These are phyloP conservation scores for Chelidonichthys spinosus DNA, from an alignment of 2,797 vertebrate species.

Conservation along the genomic window DNA sequence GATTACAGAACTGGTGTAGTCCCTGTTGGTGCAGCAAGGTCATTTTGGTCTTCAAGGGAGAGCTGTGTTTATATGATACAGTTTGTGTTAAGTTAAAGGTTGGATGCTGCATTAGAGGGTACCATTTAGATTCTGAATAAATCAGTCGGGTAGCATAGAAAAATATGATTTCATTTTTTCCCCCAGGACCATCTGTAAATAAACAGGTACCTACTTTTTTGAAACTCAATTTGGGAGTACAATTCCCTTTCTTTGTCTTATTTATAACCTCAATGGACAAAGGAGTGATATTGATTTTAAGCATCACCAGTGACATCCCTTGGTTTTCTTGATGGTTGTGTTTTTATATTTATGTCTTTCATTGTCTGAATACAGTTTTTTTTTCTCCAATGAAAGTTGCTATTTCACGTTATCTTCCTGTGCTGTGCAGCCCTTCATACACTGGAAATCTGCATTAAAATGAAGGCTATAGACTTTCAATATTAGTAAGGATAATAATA, in stretches of 20 bases:
- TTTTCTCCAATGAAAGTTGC: conserved; percentile 44
- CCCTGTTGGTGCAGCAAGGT: conserved; percentile 14
- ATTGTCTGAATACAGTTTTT: conserved; percentile 35
- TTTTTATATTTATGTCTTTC: conserved; percentile 67
- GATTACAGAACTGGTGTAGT: conserved; percentile 6
- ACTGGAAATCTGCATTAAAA: conserved; percentile 62
- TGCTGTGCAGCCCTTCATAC: conserved; percentile 49
- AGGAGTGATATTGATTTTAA: conserved; percentile 64
- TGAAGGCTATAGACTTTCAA: conserved; percentile 36
- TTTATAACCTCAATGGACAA: conserved; percentile 67
- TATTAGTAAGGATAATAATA: conserved; percentile 2
- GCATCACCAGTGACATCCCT: conserved; percentile 62
- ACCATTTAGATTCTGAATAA: conserved; percentile 37
- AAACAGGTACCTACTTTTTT: conserved; percentile 62
- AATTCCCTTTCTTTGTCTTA: conserved; percentile 65
- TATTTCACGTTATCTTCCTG: conserved; percentile 36
- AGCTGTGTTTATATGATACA: conserved; percentile 32
- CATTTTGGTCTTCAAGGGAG: conserved; percentile 33
- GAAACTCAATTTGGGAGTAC: conserved; percentile 43
- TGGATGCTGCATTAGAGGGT: conserved; percentile 27
- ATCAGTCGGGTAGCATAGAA: conserved; percentile 39
- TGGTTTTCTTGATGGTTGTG: conserved; percentile 62
- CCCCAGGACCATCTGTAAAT: conserved; percentile 72
- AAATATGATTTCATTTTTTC: conserved; percentile 40
- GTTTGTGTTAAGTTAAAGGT: conserved; percentile 42